Evolutionary conservation across 1,140 invertebrate species (phyloP).

Genomic region (Sesamia nonagrioides): DNA sequence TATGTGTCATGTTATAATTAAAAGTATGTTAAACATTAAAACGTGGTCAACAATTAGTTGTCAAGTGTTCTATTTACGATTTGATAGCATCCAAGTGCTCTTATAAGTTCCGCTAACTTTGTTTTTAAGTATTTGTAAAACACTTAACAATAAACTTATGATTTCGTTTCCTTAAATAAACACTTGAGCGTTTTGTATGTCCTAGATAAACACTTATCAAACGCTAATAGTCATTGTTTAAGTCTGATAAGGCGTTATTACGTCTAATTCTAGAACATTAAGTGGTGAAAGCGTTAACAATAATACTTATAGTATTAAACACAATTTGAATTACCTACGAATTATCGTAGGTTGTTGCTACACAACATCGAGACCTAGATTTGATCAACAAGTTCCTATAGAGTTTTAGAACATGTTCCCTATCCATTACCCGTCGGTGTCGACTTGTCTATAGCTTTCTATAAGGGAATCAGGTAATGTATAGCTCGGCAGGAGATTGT

Average conservation of each 20-base stretch:
- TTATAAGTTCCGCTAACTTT: constrained; percentile 13
- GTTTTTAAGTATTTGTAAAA: background rate
- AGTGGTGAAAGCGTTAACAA: constrained; percentile 47
- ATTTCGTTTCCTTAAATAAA: constrained; percentile 19
- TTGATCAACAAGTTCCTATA: constrained; percentile 12
- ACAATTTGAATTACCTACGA: constrained; percentile 31
- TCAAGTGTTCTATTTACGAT: background rate
- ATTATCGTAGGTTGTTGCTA: constrained; percentile 25
- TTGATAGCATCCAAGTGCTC: constrained; percentile 14
- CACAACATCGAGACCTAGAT: constrained; percentile 42
- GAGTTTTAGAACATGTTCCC: constrained; percentile 9
- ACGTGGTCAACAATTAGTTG: too few species aligned
- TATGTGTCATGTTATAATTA: too few species aligned
- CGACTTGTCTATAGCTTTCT: constrained; percentile 2
- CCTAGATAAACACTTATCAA: constrained; percentile 18
- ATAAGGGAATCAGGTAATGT: constrained; percentile 32
- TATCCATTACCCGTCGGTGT: constrained; percentile 12
- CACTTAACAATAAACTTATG: background rate
- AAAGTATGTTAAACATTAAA: too few species aligned
- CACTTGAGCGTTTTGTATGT: constrained; percentile 17
- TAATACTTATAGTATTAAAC: constrained; percentile 14
- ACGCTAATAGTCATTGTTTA: constrained; percentile 19
- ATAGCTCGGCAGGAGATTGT: constrained; percentile 27
- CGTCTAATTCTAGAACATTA: constrained; percentile 16
- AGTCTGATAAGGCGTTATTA: background rate